A percentile compares a stretch with the other conserved stretches of the same genome.
Conservation (phyloP, 2,797 vertebrate species). For the Chelidonichthys spinosus region DNA sequence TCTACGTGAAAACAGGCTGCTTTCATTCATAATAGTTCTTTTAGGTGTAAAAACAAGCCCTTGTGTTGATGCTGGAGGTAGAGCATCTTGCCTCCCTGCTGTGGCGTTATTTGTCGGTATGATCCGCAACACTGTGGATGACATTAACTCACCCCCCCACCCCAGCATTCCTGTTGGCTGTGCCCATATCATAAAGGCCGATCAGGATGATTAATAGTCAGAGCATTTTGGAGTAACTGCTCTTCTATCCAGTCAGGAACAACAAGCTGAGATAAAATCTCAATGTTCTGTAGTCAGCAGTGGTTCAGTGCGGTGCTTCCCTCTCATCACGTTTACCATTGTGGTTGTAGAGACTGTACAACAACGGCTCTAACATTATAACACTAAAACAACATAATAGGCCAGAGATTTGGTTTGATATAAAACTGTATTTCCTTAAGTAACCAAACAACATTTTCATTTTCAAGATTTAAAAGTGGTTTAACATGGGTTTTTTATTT, state of each 20-base stretch:
- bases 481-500: background rate
- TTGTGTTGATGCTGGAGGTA: constrained; percentile 31
- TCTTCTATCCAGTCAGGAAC: constrained; percentile 67
- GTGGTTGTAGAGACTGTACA: constrained; percentile 10
- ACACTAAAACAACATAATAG: background rate
- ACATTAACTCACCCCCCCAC: constrained; percentile 56
- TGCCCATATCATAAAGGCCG: constrained; percentile 67
- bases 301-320: constrained; percentile 51
- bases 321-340: constrained; percentile 15
- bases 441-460: background rate
- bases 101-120: constrained; percentile 61
- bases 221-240: constrained; percentile 74
- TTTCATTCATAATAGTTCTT: constrained; percentile 50
- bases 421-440: background rate
- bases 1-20: constrained; percentile 36
- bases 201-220: constrained; percentile 78
- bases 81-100: constrained; percentile 26
- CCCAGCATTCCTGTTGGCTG: constrained; percentile 49
- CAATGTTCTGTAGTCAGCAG: constrained; percentile 70
- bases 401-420: background rate
- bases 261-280: constrained; percentile 74
- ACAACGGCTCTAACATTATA: background rate
- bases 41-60: constrained; percentile 19
- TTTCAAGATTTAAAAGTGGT: background rate
- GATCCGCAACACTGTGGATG: constrained; percentile 50